Percentiles rank a stretch among this genome's conserved stretches.
These are phyloP conservation scores for Aromia moschata DNA, from an alignment of 2,888 invertebrate genomes.

Conservation along the genomic window DNA sequence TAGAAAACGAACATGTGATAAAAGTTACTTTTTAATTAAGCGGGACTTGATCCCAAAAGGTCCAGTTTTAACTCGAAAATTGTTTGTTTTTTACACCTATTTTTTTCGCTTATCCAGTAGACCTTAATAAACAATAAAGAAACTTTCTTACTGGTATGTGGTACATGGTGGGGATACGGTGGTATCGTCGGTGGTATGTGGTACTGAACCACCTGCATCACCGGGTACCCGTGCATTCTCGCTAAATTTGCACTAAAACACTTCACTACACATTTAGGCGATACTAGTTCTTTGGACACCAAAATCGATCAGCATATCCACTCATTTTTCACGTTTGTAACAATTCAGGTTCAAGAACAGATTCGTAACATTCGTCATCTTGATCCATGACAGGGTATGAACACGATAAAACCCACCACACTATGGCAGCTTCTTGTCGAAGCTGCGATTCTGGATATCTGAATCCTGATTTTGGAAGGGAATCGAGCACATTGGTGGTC, in stretches of 20 bases:
- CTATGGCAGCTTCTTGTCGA: slow-evolving; percentile 39
- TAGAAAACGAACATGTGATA: too few species aligned
- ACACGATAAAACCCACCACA: slow-evolving; percentile 18
- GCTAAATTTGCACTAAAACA: neutral
- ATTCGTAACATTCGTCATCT: too few species aligned
- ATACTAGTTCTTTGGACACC: too few species aligned
- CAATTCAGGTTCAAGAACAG: too few species aligned
- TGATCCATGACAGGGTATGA: slow-evolving; percentile 7
- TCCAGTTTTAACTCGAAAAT: too few species aligned
- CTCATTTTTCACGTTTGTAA: neutral
- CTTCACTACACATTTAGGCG: slow-evolving; percentile 1
- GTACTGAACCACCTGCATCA: slow-evolving; percentile 74
- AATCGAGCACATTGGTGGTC: slow-evolving; percentile 26
- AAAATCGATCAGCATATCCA: too few species aligned
- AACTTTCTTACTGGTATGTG: slow-evolving; percentile 25
- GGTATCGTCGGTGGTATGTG: slow-evolving; percentile 66
- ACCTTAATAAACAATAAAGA: neutral
- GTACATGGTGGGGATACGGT: slow-evolving; percentile 56
- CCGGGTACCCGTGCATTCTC: slow-evolving; percentile 71
- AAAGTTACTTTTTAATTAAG: too few species aligned
- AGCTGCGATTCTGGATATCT: slow-evolving; percentile 42
- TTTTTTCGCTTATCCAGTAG: too few species aligned
- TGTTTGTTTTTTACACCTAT: too few species aligned
- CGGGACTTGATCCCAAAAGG: too few species aligned
- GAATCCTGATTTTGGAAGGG: slow-evolving; percentile 46